These are phyloP conservation scores for Alauda arvensis DNA, from an alignment of 2,797 vertebrate species.

Conservation along the genomic window DNA sequence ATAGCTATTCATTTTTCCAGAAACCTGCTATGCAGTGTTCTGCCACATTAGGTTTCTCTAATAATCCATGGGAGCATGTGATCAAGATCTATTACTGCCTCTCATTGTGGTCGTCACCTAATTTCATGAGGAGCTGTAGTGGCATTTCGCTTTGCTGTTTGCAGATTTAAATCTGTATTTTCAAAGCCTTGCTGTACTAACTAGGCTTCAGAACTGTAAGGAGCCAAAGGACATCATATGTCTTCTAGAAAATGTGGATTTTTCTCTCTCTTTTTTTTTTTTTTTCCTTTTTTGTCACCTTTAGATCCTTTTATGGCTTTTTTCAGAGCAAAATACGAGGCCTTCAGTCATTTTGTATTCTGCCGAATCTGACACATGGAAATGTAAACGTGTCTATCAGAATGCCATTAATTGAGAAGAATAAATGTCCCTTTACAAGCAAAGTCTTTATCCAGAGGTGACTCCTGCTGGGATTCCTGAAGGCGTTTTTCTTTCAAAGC, in stretches of 20 bases:
- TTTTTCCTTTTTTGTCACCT: background rate
- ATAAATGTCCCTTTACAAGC: slow-evolving; percentile 46
- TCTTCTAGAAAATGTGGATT: background rate
- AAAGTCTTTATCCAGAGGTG: slow-evolving; percentile 38
- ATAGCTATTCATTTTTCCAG: slow-evolving; percentile 13
- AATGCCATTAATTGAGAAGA: slow-evolving; percentile 58
- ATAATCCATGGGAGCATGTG: slow-evolving; percentile 51
- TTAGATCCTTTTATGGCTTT: slow-evolving; percentile 18
- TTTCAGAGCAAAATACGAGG: slow-evolving; percentile 7
- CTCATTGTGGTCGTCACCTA: background rate
- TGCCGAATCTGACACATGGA: slow-evolving; percentile 22
- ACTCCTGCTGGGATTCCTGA: slow-evolving; percentile 51
- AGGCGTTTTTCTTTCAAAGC: slow-evolving; percentile 57
- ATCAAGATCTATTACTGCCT: slow-evolving; percentile 59
- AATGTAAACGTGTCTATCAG: slow-evolving; percentile 50
- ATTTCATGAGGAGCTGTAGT: slow-evolving; percentile 15
- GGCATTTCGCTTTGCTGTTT: slow-evolving; percentile 2
- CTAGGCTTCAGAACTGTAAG: background rate
- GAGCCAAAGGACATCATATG: background rate
- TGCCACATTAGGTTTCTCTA: slow-evolving; percentile 62
- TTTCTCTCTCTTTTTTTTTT: background rate
- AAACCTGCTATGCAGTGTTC: slow-evolving; percentile 34
- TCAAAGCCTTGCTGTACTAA: background rate
- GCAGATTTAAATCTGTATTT: slow-evolving; percentile 27
- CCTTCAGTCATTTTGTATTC: slow-evolving; percentile 24